These are phyloP conservation scores for Marcusenius ussheri DNA, from an alignment of 2,113 vertebrate species.

Conservation along the genomic window DNA sequence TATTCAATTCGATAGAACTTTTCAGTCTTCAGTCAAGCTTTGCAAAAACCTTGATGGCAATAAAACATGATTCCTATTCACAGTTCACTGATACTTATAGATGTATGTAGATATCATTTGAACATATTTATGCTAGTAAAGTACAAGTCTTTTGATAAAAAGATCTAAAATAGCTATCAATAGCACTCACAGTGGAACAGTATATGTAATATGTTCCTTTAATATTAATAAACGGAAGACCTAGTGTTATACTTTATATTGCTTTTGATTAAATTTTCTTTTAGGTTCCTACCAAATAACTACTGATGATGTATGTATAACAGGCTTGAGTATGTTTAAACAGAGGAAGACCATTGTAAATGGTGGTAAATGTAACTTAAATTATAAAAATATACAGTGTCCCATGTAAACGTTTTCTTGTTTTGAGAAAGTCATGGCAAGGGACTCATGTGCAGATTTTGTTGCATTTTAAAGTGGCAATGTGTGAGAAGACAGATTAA, in stretches of 20 bases:
- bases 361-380: too few species aligned
- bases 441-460: conserved; percentile 19
- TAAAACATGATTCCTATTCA: neutral
- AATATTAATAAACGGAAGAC: neutral
- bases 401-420: neutral
- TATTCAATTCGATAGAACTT: neutral
- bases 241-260: neutral
- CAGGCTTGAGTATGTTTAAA: neutral
- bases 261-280: neutral
- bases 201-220: neutral
- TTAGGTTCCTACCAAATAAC: neutral
- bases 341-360: neutral
- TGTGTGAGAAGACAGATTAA: neutral
- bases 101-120: neutral
- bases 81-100: neutral
- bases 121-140: neutral
- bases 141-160: neutral
- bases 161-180: neutral
- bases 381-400: neutral
- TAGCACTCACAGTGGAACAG: neutral
- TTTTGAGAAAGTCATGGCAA: conserved; percentile 18
- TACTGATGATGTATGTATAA: neutral
- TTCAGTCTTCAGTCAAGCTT: neutral
- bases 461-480: conserved; percentile 23
- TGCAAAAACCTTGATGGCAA: neutral